These are phyloP conservation scores for Malurus cyaneus DNA, from an alignment of 2,113 vertebrate species.

Conservation along the genomic window DNA sequence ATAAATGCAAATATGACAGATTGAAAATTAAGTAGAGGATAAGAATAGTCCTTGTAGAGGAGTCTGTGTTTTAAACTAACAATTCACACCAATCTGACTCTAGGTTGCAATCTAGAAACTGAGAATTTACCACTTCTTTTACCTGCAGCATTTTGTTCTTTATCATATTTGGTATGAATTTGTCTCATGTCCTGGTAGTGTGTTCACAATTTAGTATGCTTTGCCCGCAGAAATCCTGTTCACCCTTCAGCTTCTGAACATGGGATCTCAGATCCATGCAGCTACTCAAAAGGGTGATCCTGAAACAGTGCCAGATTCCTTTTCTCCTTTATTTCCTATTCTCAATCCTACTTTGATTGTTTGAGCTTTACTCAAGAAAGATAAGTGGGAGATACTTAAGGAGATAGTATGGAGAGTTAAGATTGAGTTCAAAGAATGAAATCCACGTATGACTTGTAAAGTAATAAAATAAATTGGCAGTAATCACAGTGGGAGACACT, in stretches of 20 bases:
- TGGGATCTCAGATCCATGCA: not conserved
- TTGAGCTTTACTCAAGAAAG: not conserved
- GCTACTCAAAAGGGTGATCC: not conserved
- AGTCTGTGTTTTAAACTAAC: not conserved
- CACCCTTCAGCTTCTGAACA: not conserved
- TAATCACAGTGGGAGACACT: not conserved
- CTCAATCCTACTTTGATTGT: not conserved
- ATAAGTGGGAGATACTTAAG: too few relatives aligned
- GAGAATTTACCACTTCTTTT: not conserved
- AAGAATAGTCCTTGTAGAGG: not conserved
- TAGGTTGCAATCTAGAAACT: not conserved
- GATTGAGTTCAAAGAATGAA: not conserved
- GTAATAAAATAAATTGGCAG: not conserved
- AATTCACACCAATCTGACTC: not conserved
- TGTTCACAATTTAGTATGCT: not conserved
- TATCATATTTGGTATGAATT: not conserved
- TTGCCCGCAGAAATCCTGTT: not conserved
- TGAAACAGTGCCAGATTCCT: not conserved
- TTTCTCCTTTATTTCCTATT: not conserved
- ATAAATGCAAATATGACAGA: not conserved
- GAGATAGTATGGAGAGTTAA: not conserved
- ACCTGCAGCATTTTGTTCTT: not conserved
- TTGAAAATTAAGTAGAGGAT: not conserved
- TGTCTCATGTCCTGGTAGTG: fast-evolving
- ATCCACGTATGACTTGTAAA: not conserved